Evolutionary conservation across 2,797 vertebrate genomes (phyloP), one percentile per base, ranked within the genome.

Genomic region (Melanogrammus aeglefinus): DNA sequence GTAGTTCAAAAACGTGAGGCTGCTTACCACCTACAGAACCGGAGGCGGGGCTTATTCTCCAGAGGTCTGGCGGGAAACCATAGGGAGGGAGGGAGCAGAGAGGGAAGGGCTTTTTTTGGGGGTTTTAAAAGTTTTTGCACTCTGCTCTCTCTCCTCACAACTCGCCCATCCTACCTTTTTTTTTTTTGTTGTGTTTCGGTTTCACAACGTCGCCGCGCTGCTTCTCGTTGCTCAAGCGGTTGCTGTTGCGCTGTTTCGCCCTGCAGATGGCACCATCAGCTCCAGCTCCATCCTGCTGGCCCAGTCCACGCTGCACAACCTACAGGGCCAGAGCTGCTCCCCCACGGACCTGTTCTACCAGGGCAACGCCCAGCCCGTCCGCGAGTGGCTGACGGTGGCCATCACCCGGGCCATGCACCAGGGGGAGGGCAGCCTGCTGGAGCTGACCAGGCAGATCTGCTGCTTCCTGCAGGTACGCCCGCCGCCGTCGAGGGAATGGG

Each of bases 301-400:
- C 8, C 98, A 99, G 93, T 99, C 97, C 0, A 84, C 98, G 86
- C 97, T 98, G 73, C 96, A 99, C 83, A 97, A 97, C 81, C 88
- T 97, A 71, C 96, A 96, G 80, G 95, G 95, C 76, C 96, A 98
- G 91, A 98, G 94, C 93, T 99, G 97, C 87, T 98, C 97, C 0
- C 96, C 97, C 81, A 98, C 97, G 0, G 97, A 99, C 78, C 95
- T 99, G 29, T 99, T 99, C 92, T 99, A 99, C 91, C 98, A 99
- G 92, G 97, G 98, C 78, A 98, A 94, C 63, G 94, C 96, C 6
- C 96, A 96, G 78, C 93, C 94, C 10, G 95, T 99, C 87, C 93
- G 96, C 27, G 98, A 99, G 86, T 99, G 98, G 98, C 95, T 99
- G 51, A 95, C 93, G 0, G 97, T 99, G 77, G 97, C 98, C 90